phyloP scores from a whole-genome alignment of 2,888 invertebrate genomes.

The Chirona hameri region DNA sequence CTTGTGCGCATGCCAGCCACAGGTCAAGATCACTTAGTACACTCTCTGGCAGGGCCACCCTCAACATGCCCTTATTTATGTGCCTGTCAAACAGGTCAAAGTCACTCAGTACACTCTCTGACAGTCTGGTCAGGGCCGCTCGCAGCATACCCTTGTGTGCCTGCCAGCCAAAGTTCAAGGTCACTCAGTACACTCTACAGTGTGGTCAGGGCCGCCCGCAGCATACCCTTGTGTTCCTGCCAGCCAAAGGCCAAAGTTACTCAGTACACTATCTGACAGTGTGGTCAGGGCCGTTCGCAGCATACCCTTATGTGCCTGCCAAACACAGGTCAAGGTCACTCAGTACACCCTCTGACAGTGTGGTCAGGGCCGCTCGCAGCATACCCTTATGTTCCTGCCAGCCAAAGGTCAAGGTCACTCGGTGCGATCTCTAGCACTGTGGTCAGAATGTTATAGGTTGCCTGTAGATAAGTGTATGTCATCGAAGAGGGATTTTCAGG shows the following conservation, averaged over 20 bases:
- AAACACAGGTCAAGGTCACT: too few species aligned
- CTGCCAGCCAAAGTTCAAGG: constrained; percentile 41
- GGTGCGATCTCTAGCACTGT: constrained; percentile 46
- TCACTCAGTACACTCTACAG: constrained; percentile 42
- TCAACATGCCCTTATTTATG: constrained; percentile 85
- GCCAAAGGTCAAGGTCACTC: not conserved
- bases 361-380: constrained; percentile 75
- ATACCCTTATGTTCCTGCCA: constrained; percentile 76
- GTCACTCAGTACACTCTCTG: too few species aligned
- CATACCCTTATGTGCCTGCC: constrained; percentile 79
- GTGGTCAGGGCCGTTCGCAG: constrained; percentile 73
- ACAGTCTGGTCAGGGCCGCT: constrained; percentile 71
- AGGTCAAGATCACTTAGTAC: too few species aligned
- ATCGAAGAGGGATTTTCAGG: too few species aligned
- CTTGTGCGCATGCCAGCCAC: constrained; percentile 62
- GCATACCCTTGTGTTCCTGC: constrained; percentile 80
- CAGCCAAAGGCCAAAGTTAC: not conserved
- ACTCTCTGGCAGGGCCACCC: constrained; percentile 74
- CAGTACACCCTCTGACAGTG: too few species aligned
- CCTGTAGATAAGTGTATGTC: constrained; percentile 52
- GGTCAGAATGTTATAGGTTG: constrained; percentile 60
- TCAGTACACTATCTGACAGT: constrained; percentile 45
- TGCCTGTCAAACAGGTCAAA: constrained; percentile 59
- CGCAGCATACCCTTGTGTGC: constrained; percentile 85
- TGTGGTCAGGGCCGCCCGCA: constrained; percentile 71